Conservation (phyloP, 35 echinoderm and acorn worm genomes). For the Hemicentrotus pulcherrimus region DNA sequence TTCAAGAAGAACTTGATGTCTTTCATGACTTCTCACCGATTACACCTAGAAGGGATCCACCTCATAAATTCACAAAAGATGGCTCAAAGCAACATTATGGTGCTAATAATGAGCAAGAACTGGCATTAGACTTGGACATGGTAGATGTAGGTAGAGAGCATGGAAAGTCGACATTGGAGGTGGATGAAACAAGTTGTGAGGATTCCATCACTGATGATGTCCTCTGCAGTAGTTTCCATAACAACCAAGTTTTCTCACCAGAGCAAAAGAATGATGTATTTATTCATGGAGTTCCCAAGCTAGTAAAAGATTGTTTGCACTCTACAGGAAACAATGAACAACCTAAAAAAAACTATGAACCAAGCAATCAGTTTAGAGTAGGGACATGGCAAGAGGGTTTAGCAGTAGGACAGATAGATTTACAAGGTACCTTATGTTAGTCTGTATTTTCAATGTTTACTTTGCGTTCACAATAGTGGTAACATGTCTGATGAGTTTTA, state of each 20-base stretch:
- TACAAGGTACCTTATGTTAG: background rate
- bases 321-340: background rate
- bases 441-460: background rate
- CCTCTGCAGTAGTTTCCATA: background rate
- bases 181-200: background rate
- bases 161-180: background rate
- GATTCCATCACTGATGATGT: background rate
- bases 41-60: no score
- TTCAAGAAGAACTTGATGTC: no score
- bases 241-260: background rate
- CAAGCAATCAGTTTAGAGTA: background rate
- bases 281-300: background rate
- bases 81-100: no score
- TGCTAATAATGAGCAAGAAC: no score
- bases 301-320: background rate
- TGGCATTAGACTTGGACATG: no score
- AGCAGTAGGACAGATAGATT: background rate
- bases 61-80: no score
- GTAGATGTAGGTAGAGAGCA: background rate
- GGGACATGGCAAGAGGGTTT: background rate
- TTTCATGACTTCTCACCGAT: no score
- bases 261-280: background rate
- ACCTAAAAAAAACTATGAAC: background rate
- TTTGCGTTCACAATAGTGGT: background rate
- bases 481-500: background rate